Evolutionary conservation across 2,797 vertebrate genomes (phyloP).

Genomic region (Cryptoprocta ferox): DNA sequence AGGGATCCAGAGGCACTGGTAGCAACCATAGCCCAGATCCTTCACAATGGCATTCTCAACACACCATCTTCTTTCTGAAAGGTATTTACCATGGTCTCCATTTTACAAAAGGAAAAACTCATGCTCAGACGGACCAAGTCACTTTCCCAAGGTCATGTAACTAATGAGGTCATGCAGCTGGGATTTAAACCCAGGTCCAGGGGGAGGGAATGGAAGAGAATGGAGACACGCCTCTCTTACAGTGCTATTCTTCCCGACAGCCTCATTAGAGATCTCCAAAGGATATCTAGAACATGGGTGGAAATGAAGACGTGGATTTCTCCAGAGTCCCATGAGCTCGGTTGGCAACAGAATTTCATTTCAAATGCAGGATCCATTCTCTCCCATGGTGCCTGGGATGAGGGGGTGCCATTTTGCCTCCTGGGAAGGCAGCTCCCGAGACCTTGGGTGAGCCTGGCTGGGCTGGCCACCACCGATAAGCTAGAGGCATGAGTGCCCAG

Average conservation of each 20-base stretch:
- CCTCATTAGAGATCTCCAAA: neutral
- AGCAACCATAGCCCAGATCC: neutral
- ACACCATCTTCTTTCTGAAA: neutral
- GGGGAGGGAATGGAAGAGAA: neutral
- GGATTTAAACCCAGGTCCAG: neutral
- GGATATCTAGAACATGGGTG: neutral
- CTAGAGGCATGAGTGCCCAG: neutral
- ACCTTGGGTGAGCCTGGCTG: neutral
- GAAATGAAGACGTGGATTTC: neutral
- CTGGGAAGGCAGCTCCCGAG: neutral
- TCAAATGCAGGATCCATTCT: neutral
- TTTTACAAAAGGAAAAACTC: neutral
- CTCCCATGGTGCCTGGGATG: neutral
- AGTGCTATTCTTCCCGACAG: neutral
- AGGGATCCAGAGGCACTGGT: neutral
- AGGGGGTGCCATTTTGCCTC: neutral
- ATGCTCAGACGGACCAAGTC: neutral
- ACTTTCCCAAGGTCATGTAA: neutral
- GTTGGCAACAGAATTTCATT: constrained; percentile 1
- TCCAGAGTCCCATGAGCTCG: neutral
- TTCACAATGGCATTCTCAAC: rapidly evolving
- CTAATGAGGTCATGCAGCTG: neutral
- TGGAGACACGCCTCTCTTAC: neutral
- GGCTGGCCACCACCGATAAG: neutral
- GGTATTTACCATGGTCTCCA: neutral